Evolutionary conservation across 2,888 invertebrate species (phyloP).

Genomic region (Anticlea derivata): DNA sequence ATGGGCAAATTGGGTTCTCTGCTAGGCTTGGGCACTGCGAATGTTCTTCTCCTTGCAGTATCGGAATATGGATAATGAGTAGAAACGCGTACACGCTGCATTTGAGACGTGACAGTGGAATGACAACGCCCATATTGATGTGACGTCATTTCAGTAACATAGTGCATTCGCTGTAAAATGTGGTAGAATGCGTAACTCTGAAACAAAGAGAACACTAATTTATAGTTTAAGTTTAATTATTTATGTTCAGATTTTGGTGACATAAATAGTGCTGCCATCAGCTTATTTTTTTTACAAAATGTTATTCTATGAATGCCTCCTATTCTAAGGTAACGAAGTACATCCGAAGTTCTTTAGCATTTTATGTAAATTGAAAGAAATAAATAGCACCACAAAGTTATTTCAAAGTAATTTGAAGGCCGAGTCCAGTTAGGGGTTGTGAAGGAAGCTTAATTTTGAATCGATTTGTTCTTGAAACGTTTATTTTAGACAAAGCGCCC

Average conservation of each 20-base stretch:
- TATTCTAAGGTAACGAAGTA: not conserved
- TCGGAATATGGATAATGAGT: slow-evolving; percentile 74
- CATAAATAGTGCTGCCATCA: no score
- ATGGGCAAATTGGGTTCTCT: slow-evolving; percentile 93
- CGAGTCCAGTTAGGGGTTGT: slow-evolving; percentile 25
- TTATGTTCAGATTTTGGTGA: no score
- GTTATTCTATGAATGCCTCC: no score
- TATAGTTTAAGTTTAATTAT: no score
- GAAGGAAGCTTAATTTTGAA: slow-evolving; percentile 45
- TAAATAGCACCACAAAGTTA: slow-evolving; percentile 23
- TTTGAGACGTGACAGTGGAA: slow-evolving; percentile 68
- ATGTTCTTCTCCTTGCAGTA: slow-evolving; percentile 82
- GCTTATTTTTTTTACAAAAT: no score
- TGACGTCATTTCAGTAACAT: slow-evolving; percentile 79
- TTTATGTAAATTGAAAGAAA: slow-evolving; percentile 3
- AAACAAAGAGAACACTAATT: slow-evolving; percentile 31
- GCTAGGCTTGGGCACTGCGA: slow-evolving; percentile 88
- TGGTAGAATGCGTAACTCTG: slow-evolving; percentile 36
- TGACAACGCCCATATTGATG: slow-evolving; percentile 70
- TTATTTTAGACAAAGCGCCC: slow-evolving; percentile 56
- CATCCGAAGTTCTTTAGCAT: not conserved
- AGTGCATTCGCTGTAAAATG: slow-evolving; percentile 60
- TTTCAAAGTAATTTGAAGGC: slow-evolving; percentile 30
- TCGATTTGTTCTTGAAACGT: slow-evolving; percentile 52
- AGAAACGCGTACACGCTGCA: slow-evolving; percentile 83